These are phyloP conservation scores for Podarcis cretensis DNA, from an alignment of 2,113 vertebrate genomes.

Conservation along the genomic window DNA sequence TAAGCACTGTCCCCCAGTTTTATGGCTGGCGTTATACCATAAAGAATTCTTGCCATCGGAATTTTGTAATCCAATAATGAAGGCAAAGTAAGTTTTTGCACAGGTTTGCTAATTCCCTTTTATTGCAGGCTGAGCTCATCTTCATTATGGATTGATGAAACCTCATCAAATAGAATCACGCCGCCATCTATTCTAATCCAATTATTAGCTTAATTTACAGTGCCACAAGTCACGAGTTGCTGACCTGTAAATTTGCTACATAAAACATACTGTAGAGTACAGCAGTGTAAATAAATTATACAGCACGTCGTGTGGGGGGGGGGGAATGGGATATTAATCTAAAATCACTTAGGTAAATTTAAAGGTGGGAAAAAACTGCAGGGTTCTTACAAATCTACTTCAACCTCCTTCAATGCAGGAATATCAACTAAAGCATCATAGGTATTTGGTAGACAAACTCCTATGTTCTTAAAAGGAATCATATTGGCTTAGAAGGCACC, in stretches of 20 bases:
- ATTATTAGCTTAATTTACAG: slow-evolving; percentile 41
- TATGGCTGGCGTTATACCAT: slow-evolving; percentile 5
- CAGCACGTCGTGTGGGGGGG: too few relatives aligned
- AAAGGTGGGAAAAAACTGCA: background rate
- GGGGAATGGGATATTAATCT: background rate
- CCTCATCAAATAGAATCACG: slow-evolving; percentile 25
- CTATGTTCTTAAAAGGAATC: too few relatives aligned
- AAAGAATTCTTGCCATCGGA: slow-evolving; percentile 22
- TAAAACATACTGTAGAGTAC: background rate
- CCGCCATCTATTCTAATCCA: slow-evolving; percentile 32
- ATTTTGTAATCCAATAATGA: slow-evolving; percentile 34
- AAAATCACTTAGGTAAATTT: background rate
- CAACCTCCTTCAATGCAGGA: too few relatives aligned
- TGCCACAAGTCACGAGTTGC: slow-evolving; percentile 30
- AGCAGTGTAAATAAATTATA: slow-evolving; percentile 34
- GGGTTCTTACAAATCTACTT: background rate
- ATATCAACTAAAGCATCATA: too few relatives aligned
- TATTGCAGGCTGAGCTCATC: slow-evolving; percentile 38
- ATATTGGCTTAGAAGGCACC: too few relatives aligned
- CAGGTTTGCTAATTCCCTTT: slow-evolving; percentile 43
- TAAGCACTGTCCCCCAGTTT: slow-evolving; percentile 6
- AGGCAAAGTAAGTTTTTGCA: slow-evolving; percentile 33
- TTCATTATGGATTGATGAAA: slow-evolving; percentile 47
- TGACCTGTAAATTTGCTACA: slow-evolving; percentile 41
- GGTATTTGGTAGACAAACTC: too few relatives aligned